These are phyloP conservation scores for Julus scanicus DNA, from an alignment of 2,888 invertebrate genomes.

Conservation along the genomic window DNA sequence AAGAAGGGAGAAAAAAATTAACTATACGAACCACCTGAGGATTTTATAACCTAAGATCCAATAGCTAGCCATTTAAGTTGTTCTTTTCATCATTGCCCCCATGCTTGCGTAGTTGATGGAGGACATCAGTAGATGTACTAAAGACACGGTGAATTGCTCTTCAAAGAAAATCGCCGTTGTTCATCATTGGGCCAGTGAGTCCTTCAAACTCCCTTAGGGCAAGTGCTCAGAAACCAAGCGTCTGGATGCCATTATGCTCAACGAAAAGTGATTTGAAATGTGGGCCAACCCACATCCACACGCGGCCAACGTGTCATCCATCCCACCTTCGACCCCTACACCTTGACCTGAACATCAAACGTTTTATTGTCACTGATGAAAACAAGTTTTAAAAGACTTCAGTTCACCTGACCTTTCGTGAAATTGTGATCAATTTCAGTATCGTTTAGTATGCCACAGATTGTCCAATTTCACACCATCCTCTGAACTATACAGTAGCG, in stretches of 20 bases:
- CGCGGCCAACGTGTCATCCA: not conserved
- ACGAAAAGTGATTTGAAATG: not conserved
- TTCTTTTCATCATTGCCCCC: not conserved
- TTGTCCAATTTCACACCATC: not conserved
- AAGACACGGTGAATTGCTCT: not conserved
- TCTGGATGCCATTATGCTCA: not conserved
- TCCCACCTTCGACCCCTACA: constrained; percentile 1
- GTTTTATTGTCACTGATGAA: not conserved
- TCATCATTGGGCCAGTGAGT: not conserved
- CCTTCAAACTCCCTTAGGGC: not conserved
- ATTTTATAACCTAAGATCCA: not conserved
- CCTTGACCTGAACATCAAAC: not conserved
- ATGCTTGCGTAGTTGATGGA: constrained; percentile 5
- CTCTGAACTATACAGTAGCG: no score
- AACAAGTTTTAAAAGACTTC: not conserved
- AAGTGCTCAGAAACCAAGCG: constrained; percentile 24
- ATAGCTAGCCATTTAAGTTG: not conserved
- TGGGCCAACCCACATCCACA: not conserved
- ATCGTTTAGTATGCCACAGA: not conserved
- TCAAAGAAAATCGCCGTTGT: constrained; percentile 24
- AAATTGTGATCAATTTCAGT: not conserved
- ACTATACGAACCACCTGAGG: not conserved
- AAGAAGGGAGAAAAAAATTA: not conserved
- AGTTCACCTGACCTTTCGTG: not conserved
- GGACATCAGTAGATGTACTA: constrained; percentile 10